Percentiles rank a stretch among this genome's conserved stretches.
phyloP scores from a whole-genome alignment of 2,113 vertebrate species.

The Pluvialis apricaria region DNA sequence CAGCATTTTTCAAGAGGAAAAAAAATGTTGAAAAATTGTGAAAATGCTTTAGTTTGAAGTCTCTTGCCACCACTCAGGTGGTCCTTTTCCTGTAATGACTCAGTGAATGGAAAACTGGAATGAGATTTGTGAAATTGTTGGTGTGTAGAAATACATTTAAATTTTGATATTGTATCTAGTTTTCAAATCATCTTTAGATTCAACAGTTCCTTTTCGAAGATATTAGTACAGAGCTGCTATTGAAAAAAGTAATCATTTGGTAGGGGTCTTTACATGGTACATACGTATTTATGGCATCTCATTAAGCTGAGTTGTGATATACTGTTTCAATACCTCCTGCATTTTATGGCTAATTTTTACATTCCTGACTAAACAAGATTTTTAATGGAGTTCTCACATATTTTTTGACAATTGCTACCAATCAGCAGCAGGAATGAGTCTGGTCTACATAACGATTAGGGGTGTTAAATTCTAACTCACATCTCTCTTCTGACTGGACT shows the following conservation, averaged over 20 bases:
- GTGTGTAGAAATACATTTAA: background rate
- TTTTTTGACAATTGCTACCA: background rate
- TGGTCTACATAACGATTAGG: background rate
- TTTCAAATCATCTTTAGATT: background rate
- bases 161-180: background rate
- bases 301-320: background rate
- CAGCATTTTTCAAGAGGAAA: background rate
- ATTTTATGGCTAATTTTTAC: background rate
- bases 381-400: background rate
- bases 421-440: background rate
- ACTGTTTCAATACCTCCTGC: background rate
- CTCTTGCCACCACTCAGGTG: background rate
- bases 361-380: background rate
- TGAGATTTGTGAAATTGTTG: background rate
- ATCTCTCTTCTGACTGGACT: background rate
- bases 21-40: background rate
- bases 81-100: background rate
- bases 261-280: background rate
- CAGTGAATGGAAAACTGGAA: background rate
- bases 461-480: background rate
- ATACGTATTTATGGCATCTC: background rate
- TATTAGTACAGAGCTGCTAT: background rate
- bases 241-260: background rate
- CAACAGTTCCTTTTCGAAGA: background rate
- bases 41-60: background rate